Evolutionary conservation across 2,113 vertebrate species (phyloP), one percentile per base, ranked within the genome.

Genomic region (Zosterops japonicus): DNA sequence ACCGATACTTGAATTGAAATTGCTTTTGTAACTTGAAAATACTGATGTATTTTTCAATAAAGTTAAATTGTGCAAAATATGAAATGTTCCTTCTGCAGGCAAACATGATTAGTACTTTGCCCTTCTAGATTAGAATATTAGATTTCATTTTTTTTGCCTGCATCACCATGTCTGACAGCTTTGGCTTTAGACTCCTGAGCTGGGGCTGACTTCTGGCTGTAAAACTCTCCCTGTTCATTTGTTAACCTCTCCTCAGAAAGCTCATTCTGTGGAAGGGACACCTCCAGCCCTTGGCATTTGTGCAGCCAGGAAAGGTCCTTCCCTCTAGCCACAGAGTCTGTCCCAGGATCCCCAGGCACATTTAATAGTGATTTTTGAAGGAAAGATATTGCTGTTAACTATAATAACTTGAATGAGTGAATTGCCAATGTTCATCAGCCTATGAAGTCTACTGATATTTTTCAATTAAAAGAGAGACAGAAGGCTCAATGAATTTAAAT

Each of bases 391-490:
- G 44, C 68, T 95, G 21, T 49, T 60, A 75, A 50, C 1, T 2
- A 21, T 53, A 87, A 71, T 81, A 89, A 81, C 41, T 87, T 87
- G 53, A 92, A 82, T 82, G 49, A 89, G 14, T 65, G 47, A 88
- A 81, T 71, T 86, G 49, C 24, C 44, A 80, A 8, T 71, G 44
- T 47, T 91, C 50, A 88, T 77, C 83, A 88, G 27, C 28, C 47
- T 83, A 67, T 86, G 79, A 96, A 83, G 39, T 55, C 60, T 83
- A 61, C 16, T 41, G 35, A 39, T 90, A 78, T 55, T 86, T 94
- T 92, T 92, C 65, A 89, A 89, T 83, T 94, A 83, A 94, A 94
- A 64, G 55, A 87, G 35, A 86, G 31, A 76, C 41, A 90, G 67
- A 90, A 90, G 31, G 19, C 24, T 83, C 42, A 83, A 55, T 8